Percentiles rank a stretch among this genome's conserved stretches.
phyloP scores from a whole-genome alignment of 2,113 vertebrate genomes.

The Silurus glanis region DNA sequence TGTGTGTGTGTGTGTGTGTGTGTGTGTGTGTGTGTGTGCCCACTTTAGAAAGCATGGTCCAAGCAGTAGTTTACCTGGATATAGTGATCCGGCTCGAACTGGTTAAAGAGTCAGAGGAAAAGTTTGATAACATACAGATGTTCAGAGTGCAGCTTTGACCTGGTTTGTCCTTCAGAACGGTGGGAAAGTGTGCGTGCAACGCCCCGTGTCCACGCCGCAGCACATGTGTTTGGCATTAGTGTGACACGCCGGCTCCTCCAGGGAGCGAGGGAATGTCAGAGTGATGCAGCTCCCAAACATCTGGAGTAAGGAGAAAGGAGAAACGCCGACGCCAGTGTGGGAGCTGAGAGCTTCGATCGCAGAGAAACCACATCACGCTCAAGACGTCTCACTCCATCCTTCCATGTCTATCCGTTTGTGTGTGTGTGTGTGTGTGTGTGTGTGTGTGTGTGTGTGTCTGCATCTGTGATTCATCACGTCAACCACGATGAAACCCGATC shows the following conservation, averaged over 20 bases:
- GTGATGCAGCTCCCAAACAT: slow-evolving; percentile 75
- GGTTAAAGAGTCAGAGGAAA: neutral
- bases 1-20: neutral
- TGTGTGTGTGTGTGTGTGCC: neutral
- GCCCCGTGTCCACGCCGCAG: slow-evolving; percentile 57
- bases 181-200: slow-evolving; percentile 59
- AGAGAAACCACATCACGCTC: slow-evolving; percentile 63
- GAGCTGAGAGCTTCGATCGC: slow-evolving; percentile 63
- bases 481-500: neutral
- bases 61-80: neutral
- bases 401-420: neutral
- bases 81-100: neutral
- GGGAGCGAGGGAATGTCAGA: slow-evolving; percentile 76
- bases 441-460: no score
- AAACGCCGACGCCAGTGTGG: slow-evolving; percentile 71
- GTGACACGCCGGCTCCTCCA: slow-evolving; percentile 75
- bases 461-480: no score
- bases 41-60: no score
- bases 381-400: slow-evolving; percentile 14
- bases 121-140: slow-evolving; percentile 5
- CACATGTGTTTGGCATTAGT: slow-evolving; percentile 82
- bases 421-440: no score
- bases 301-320: slow-evolving; percentile 74
- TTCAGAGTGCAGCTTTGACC: slow-evolving; percentile 56
- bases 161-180: slow-evolving; percentile 59